phyloP scores from a whole-genome alignment of 2,888 invertebrate genomes.

The Diploptera punctata region DNA sequence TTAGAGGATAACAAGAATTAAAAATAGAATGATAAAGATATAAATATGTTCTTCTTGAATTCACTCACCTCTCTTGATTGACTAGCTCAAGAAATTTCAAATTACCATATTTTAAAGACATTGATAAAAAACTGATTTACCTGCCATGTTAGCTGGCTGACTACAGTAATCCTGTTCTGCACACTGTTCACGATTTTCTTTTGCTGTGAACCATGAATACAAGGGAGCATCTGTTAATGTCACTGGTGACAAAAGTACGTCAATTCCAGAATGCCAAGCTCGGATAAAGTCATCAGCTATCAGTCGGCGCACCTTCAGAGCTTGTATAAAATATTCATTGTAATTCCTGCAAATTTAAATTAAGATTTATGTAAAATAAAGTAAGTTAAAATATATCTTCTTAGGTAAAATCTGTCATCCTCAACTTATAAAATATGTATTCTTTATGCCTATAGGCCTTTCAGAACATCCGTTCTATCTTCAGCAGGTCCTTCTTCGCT shows the following conservation, averaged over 20 bases:
- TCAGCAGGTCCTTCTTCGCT: too few species aligned
- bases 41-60: too few species aligned
- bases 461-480: too few species aligned
- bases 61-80: too few species aligned
- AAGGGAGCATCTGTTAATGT: conserved; percentile 86
- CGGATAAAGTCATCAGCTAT: conserved; percentile 86
- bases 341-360: conserved; percentile 78
- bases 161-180: conserved; percentile 94
- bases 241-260: conserved; percentile 90
- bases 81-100: too few species aligned
- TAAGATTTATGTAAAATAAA: conserved; percentile 31
- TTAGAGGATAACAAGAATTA: not conserved
- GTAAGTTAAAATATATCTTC: too few species aligned
- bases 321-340: conserved; percentile 88
- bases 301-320: conserved; percentile 85
- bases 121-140: conserved; percentile 60
- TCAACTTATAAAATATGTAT: too few species aligned
- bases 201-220: conserved; percentile 76
- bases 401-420: too few species aligned
- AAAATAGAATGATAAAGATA: not conserved
- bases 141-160: conserved; percentile 96
- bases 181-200: conserved; percentile 86
- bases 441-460: too few species aligned
- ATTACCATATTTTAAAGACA: too few species aligned
- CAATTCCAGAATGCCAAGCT: conserved; percentile 73